Conservation (phyloP, 1,140 invertebrate genomes). For the Cecropterus lyciades region DNA sequence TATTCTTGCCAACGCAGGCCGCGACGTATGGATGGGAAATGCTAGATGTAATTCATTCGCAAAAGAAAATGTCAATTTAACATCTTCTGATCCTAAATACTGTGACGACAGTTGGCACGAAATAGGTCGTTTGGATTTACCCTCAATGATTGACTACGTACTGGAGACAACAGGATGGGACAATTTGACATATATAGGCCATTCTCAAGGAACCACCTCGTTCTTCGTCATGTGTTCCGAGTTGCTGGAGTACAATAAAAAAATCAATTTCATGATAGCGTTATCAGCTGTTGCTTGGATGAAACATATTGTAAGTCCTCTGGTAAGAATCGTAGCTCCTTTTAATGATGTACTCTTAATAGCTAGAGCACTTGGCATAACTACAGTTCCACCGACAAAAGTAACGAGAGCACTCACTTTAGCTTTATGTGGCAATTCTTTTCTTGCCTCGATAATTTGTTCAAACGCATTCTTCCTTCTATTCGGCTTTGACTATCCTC, state of each 20-base stretch:
- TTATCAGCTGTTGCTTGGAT: slow-evolving; percentile 86
- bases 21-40: slow-evolving; percentile 89
- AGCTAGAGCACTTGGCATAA: neutral
- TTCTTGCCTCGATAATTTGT: slow-evolving; percentile 6
- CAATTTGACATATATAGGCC: slow-evolving; percentile 85
- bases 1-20: slow-evolving; percentile 85
- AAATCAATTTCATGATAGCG: slow-evolving; percentile 71
- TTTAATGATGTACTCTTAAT: neutral
- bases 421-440: slow-evolving; percentile 6
- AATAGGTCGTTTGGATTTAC: slow-evolving; percentile 81
- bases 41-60: slow-evolving; percentile 87
- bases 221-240: slow-evolving; percentile 85
- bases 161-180: slow-evolving; percentile 65
- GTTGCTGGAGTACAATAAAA: slow-evolving; percentile 86
- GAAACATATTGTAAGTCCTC: slow-evolving; percentile 78
- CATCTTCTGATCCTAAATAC: slow-evolving; percentile 81
- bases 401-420: neutral
- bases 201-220: slow-evolving; percentile 87
- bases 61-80: slow-evolving; percentile 78
- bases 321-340: neutral
- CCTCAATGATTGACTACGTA: slow-evolving; percentile 81
- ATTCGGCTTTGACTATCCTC: slow-evolving; percentile 39
- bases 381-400: neutral
- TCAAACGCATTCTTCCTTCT: slow-evolving; percentile 35
- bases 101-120: slow-evolving; percentile 86